These are phyloP conservation scores for Aurelia coerulea DNA, from an alignment of 30 jellyfish, hydroid and myxozoan genomes.

Conservation along the genomic window DNA sequence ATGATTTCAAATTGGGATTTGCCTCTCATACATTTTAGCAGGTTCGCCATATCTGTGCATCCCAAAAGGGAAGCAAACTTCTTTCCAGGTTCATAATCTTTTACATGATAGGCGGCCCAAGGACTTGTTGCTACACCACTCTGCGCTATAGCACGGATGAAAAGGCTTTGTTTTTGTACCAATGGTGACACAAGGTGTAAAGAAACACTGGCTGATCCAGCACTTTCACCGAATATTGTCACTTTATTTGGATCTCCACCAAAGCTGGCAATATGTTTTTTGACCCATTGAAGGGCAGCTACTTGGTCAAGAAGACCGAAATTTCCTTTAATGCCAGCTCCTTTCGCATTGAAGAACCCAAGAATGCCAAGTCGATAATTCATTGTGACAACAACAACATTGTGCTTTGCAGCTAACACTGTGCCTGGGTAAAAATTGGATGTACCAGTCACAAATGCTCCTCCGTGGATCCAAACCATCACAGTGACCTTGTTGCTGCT, in stretches of 20 bases:
- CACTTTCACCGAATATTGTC: constrained; percentile 25
- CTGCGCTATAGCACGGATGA: background rate
- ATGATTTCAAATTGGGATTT: too few relatives aligned
- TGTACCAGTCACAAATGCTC: constrained; percentile 17
- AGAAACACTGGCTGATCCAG: constrained; percentile 6
- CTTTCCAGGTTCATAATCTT: too few relatives aligned
- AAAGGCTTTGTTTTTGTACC: background rate
- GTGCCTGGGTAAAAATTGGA: constrained; percentile 8
- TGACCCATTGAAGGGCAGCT: constrained; percentile 61
- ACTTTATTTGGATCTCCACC: constrained; percentile 66
- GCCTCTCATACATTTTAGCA: too few relatives aligned
- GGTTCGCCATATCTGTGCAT: too few relatives aligned
- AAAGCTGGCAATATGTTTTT: constrained; percentile 9
- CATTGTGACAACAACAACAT: constrained; percentile 39
- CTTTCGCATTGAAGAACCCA: constrained; percentile 46
- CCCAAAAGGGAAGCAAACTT: too few relatives aligned
- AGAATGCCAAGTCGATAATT: constrained; percentile 56
- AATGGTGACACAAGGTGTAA: constrained; percentile 12
- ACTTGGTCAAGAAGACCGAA: constrained; percentile 51
- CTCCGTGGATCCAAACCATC: constrained; percentile 66
- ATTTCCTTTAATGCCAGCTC: constrained; percentile 14
- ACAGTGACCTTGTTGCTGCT: background rate
- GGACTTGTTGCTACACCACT: too few relatives aligned
- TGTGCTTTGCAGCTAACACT: constrained; percentile 9
- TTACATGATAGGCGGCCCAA: too few relatives aligned